Conservation (phyloP, 2,888 invertebrate species). For the Reticulitermes lucifugus region DNA sequence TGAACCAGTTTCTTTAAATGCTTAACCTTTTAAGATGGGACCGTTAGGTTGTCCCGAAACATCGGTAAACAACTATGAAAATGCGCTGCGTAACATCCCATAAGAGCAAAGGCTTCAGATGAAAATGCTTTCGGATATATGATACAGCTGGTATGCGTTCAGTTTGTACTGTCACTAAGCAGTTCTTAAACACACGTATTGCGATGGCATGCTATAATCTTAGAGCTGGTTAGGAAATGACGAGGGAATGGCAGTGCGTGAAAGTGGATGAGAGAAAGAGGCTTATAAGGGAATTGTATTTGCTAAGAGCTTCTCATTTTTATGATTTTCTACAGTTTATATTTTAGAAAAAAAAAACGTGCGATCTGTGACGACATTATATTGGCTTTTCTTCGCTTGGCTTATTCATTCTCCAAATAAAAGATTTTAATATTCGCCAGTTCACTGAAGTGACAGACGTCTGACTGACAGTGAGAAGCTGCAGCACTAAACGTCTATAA, state of each 20-base stretch:
- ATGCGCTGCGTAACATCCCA: no score
- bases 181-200: neutral
- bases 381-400: neutral
- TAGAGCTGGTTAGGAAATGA: neutral
- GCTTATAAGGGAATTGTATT: neutral
- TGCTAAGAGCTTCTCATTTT: neutral
- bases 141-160: no score
- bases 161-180: neutral
- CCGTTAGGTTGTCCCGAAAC: no score
- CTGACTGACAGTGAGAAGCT: neutral
- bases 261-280: neutral
- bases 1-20: no score
- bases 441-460: neutral
- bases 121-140: no score
- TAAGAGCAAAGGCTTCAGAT: no score
- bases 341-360: no score
- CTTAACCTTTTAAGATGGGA: no score
- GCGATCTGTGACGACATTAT: no score
- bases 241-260: neutral
- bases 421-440: slow-evolving; percentile 10
- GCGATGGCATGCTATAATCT: neutral
- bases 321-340: no score
- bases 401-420: slow-evolving; percentile 30
- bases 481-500: no score
- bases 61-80: no score